Percentiles rank a stretch among this genome's conserved stretches.
These are phyloP conservation scores for Thomomys bottae DNA, from an alignment of 2,113 vertebrate genomes.

Conservation along the genomic window DNA sequence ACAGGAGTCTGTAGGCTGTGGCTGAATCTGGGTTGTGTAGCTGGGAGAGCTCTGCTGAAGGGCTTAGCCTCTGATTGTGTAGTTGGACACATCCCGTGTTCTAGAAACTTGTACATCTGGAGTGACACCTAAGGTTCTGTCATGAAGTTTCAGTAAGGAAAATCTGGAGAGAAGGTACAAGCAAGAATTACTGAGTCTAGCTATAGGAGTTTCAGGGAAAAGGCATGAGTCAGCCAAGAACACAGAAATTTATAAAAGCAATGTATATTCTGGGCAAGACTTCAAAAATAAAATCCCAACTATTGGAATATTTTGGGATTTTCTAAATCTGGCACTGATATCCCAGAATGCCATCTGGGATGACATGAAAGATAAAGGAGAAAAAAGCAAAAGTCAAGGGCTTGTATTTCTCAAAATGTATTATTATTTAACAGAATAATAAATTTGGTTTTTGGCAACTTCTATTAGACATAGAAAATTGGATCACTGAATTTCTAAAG, in stretches of 20 bases:
- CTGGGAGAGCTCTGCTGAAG: background rate
- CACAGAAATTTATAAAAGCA: background rate
- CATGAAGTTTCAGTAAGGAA: slow-evolving; percentile 31
- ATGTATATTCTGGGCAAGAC: background rate
- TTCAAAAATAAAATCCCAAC: slow-evolving; percentile 29
- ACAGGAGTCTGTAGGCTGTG: background rate
- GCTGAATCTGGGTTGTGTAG: background rate
- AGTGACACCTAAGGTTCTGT: background rate
- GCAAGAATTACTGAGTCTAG: background rate
- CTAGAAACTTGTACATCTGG: background rate
- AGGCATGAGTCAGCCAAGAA: background rate
- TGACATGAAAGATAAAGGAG: background rate
- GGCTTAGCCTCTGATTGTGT: background rate
- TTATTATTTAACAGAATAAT: background rate
- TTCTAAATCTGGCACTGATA: background rate
- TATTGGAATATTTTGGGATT: background rate
- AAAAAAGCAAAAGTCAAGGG: background rate
- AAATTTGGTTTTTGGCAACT: background rate
- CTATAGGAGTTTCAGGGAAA: slow-evolving; percentile 4
- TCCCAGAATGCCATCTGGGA: background rate
- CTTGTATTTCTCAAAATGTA: background rate
- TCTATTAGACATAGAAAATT: background rate
- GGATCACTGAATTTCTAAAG: background rate
- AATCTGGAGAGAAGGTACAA: background rate
- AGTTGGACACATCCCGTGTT: background rate